Percentiles rank a stretch among this genome's conserved stretches.
Evolutionary conservation across 53 echinoderm and acorn worm genomes (phyloP).

Genomic region (Arbacia lixula): DNA sequence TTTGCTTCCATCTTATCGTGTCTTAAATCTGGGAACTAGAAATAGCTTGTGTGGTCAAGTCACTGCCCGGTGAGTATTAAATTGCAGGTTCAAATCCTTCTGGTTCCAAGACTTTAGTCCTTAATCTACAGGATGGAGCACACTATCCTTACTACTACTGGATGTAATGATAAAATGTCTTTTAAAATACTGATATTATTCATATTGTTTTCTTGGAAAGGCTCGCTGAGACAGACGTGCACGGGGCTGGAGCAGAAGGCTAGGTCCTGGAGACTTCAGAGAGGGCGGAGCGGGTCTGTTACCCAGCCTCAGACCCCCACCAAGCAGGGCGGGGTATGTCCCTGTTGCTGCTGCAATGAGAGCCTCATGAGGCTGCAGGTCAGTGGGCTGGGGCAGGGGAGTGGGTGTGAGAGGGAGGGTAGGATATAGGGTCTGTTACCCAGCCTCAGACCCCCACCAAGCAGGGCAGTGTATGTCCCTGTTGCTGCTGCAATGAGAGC

Average conservation of each 20-base stretch:
- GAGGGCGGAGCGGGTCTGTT: conserved; percentile 48
- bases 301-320: conserved; percentile 55
- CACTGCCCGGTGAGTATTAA: too few species aligned
- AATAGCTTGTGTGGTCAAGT: too few species aligned
- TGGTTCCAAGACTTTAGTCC: too few species aligned
- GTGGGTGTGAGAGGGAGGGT: too few species aligned
- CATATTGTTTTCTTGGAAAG: neutral
- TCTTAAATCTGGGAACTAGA: too few species aligned
- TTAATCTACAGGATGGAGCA: too few species aligned
- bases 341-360: conserved; percentile 60
- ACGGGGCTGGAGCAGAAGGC: conserved; percentile 51
- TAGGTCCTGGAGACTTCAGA: conserved; percentile 46
- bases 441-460: conserved; percentile 1
- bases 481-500: neutral
- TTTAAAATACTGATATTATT: too few species aligned
- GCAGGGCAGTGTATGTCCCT: neutral
- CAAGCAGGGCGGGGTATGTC: conserved; percentile 23
- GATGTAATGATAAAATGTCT: too few species aligned
- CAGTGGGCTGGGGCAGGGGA: too few species aligned
- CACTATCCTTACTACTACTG: too few species aligned
- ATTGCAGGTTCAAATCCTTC: too few species aligned
- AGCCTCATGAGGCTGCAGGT: conserved; percentile 54
- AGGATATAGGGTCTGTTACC: neutral
- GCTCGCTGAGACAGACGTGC: conserved; percentile 48
- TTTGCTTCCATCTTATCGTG: too few species aligned